A percentile compares a stretch with the other conserved stretches of the same genome.
These are phyloP conservation scores for Serinus canaria DNA, from an alignment of 2,113 vertebrate genomes.

Conservation along the genomic window DNA sequence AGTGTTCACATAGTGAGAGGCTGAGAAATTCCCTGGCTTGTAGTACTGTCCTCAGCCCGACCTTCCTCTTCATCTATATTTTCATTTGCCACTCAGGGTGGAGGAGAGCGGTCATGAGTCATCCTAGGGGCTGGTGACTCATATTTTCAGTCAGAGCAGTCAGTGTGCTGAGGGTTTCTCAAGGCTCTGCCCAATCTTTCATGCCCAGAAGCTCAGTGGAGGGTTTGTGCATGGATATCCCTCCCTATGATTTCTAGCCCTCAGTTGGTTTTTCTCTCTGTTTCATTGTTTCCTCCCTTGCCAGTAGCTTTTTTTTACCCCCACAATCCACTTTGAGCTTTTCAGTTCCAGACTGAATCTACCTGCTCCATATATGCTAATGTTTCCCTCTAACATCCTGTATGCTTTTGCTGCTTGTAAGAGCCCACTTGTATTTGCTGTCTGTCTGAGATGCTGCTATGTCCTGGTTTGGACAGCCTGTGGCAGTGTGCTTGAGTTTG, in stretches of 20 bases:
- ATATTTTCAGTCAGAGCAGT: constrained; percentile 4
- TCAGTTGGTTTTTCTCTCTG: not conserved
- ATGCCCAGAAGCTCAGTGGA: not conserved
- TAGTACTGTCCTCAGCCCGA: constrained; percentile 55
- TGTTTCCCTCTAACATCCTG: not conserved
- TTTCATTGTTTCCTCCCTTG: not conserved
- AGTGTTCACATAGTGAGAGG: constrained; percentile 55
- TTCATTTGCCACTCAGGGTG: not conserved
- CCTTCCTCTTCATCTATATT: constrained; percentile 61
- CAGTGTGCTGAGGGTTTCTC: not conserved
- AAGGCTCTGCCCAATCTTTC: not conserved
- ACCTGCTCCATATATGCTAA: not conserved
- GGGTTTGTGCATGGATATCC: not conserved
- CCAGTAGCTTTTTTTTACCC: not conserved
- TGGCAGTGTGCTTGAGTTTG: not conserved
- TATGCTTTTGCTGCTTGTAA: not conserved
- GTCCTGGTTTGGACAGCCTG: not conserved
- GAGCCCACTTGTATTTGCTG: not conserved
- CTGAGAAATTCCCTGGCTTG: constrained; percentile 66
- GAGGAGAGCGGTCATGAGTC: constrained; percentile 11
- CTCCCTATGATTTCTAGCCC: not conserved
- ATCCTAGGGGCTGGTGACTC: constrained; percentile 54
- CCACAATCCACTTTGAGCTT: not conserved
- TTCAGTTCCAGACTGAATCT: not conserved
- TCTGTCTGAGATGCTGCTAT: not conserved